Evolutionary conservation across 2,888 invertebrate species (phyloP).

Genomic region (Amblyjoppa proteus): DNA sequence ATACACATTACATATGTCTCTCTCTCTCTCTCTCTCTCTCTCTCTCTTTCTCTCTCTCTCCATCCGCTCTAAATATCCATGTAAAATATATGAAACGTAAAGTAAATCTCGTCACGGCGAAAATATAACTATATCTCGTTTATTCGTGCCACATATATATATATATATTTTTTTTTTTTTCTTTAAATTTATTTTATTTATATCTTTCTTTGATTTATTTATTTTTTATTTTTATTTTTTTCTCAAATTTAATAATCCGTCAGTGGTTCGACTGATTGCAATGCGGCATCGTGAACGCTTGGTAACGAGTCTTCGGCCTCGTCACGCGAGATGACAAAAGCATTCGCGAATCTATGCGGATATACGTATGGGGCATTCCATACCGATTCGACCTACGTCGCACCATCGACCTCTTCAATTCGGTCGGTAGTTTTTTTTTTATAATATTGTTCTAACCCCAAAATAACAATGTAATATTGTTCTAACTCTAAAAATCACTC

Average conservation of each 20-base stretch:
- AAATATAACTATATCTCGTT: constrained; percentile 28
- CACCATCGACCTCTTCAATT: too few species aligned
- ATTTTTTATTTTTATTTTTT: constrained; percentile 2
- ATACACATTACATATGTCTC: constrained; percentile 44
- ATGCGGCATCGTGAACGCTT: neutral
- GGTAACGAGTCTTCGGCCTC: neutral
- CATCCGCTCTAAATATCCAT: constrained; percentile 23
- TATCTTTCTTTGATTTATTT: neutral
- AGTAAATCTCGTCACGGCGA: constrained; percentile 23
- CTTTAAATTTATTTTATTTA: neutral
- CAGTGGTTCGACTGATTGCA: neutral
- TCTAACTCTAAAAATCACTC: too few species aligned
- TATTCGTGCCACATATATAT: neutral
- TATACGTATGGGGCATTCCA: neutral
- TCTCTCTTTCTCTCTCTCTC: neutral
- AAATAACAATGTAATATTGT: too few species aligned
- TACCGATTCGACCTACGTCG: too few species aligned
- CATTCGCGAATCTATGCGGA: constrained; percentile 21
- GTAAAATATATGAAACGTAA: constrained; percentile 48
- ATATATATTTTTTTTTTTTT: too few species aligned
- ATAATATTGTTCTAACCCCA: too few species aligned
- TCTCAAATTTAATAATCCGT: neutral
- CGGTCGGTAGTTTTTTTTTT: too few species aligned
- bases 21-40: neutral
- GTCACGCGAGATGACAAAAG: constrained; percentile 36